Conservation (phyloP, 2,888 invertebrate species). For the Rhagonycha lutea region DNA sequence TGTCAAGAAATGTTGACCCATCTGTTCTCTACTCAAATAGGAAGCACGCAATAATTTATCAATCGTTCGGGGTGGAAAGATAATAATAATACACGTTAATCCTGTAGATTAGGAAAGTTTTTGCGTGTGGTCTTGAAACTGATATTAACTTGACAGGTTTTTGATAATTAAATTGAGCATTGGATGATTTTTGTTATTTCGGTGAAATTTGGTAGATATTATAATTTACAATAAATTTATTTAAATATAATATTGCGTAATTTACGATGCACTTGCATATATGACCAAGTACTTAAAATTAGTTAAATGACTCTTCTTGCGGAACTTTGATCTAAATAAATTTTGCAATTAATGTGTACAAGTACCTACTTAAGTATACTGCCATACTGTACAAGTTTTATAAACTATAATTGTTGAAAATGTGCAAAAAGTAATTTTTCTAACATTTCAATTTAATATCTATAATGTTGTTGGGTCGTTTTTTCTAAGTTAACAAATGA, state of each 20-base stretch:
- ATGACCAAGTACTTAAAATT: slow-evolving; percentile 20
- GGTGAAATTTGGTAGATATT: background rate
- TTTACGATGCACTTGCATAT: background rate
- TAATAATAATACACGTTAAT: background rate
- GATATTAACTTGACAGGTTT: background rate
- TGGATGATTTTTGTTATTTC: background rate
- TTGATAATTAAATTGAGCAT: background rate
- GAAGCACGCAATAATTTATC: slow-evolving; percentile 36
- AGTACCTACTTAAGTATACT: background rate
- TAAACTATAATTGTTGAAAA: background rate
- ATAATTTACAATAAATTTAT: background rate
- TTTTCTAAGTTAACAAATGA: background rate
- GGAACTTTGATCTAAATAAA: slow-evolving; percentile 8
- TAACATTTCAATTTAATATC: background rate
- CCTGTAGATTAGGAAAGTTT: slow-evolving; percentile 8
- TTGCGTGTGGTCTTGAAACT: slow-evolving; percentile 3
- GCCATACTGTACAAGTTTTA: background rate
- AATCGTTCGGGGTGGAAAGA: slow-evolving; percentile 31
- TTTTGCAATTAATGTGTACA: background rate
- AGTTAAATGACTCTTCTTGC: slow-evolving; percentile 18
- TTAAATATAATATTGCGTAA: background rate
- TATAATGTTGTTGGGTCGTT: background rate
- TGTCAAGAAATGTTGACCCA: slow-evolving; percentile 37
- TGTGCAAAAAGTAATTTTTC: background rate
- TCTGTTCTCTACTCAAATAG: slow-evolving; percentile 33